phyloP scores from a whole-genome alignment of 2,888 invertebrate genomes.

The Drosophila melanosoma region DNA sequence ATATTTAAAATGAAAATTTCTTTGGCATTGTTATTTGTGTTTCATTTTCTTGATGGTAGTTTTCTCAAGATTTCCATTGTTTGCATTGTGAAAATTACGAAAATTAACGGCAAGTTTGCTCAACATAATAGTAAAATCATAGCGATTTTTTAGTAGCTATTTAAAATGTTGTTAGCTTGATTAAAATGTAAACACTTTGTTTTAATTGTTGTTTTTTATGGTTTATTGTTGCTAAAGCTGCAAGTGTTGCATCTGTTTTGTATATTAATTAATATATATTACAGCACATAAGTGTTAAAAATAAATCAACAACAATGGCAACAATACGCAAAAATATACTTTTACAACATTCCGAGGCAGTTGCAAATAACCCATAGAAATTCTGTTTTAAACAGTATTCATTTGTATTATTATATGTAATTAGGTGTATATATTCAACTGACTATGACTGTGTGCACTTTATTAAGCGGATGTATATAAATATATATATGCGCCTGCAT shows the following conservation, averaged over 20 bases:
- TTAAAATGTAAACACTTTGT: constrained; percentile 14
- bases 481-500: constrained; percentile 9
- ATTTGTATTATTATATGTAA: neutral
- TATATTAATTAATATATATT: constrained; percentile 71
- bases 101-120: neutral
- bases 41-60: constrained; percentile 3
- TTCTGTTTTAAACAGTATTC: neutral
- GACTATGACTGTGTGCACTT: constrained; percentile 10
- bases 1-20: neutral
- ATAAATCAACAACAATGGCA: constrained; percentile 68
- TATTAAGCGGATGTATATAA: constrained; percentile 5
- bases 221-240: constrained; percentile 26
- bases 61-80: constrained; percentile 30
- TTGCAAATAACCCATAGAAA: constrained; percentile 11
- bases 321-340: constrained; percentile 1
- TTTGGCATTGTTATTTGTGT: neutral
- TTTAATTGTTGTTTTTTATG: constrained; percentile 4
- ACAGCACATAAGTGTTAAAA: constrained; percentile 59
- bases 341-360: neutral
- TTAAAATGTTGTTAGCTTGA: constrained; percentile 8
- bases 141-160: neutral
- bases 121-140: constrained; percentile 5
- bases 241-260: constrained; percentile 59
- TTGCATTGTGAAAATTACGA: constrained; percentile 15
- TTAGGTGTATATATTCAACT: constrained; percentile 12